Base-by-base conservation (phyloP, 2,888 invertebrate species). In the Clusia tigrina region DNA sequence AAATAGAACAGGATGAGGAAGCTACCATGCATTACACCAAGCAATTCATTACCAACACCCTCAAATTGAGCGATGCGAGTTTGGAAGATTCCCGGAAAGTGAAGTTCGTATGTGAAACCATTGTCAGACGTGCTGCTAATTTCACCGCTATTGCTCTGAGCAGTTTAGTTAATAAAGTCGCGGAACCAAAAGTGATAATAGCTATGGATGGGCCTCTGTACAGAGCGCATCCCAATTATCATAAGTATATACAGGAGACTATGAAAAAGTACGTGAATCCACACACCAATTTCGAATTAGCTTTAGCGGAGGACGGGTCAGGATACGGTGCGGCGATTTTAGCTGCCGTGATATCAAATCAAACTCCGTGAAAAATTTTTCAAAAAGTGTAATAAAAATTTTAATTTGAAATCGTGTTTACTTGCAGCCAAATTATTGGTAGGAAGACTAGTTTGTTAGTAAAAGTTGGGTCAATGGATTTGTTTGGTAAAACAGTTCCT, bases 301-400 rank as follows among this genome's bases (percentile, higher is more conserved):
- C 95, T 95, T 85, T 97, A 60, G 95, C 96, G 0, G 95, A 96
- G 81, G 97, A 97, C 81, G 96, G 96, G 54, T 95, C 95, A 76
- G 97, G 96, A n/a, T 90, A 95, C 73, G 97, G 96, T 26, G 97
- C 96, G 54, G 97, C 96, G 56, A 85, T 97, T 61, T 95, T 97
- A 2, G 96, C 96, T n/a, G 96, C 96, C 2, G 95, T 96, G 22
- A n/a, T n/a, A n/a, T n/a, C n/a, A n/a, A n/a, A n/a, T n/a, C n/a
- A n/a, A n/a, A n/a, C n/a, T n/a, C n/a, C n/a, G n/a, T n/a, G n/a
- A n/a, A n/a, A n/a, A n/a, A n/a, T n/a, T n/a, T n/a, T n/a, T n/a
- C n/a, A n/a, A n/a, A n/a, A n/a, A n/a, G n/a, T n/a, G n/a, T n/a
- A n/a, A n/a, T n/a, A n/a, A n/a, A n/a, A n/a, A n/a, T n/a, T n/a